Base-by-base conservation (phyloP, 2,797 vertebrate genomes). In the Catostomus latipinnis region DNA sequence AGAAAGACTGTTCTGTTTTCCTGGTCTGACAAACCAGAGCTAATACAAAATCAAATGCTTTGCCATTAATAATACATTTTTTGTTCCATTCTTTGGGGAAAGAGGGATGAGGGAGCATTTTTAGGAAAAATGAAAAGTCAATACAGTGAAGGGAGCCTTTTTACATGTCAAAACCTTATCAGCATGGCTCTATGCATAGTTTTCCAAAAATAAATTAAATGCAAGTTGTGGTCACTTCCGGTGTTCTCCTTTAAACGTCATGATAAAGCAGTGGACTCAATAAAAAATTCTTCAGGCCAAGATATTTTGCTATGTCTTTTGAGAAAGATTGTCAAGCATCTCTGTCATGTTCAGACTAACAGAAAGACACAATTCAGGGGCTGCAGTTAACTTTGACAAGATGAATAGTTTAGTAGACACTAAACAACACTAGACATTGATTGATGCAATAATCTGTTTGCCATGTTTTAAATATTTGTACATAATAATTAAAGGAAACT, bases 201-300 rank as follows among this genome's bases (percentile, higher is more conserved):
- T 90, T 89, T 89, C 72, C 83, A 92, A 93, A 93, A 92, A 93
- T 92, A 92, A 88, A 92, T 93, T 93, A 90, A 85, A 78, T 78
- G 81, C 53, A 75, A 88, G 88, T 89, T 87, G 88, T 87, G 84
- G 82, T 66, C 72, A 82, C 83, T 84, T 84, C 65, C 60, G 16
- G 67, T 48, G 70, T 34, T 34, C 22, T 34, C 22, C 22, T 34
- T 34, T 34, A 3, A 88, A 88, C 88, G 90, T 91, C 84, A 88
- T n/a, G 74, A 93, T 91, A 91, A 91, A 92, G 82, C 81, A 69
- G 80, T 83, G 81, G 83, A 89, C 88, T 92, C 92, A 92, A 94
- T 94, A 34, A 34, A 34, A 34, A 61, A 81, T 91, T 92, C 34
- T 90, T 88, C 72, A 87, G 72, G 84, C 49, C 71, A 85, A 77